Conservation (phyloP, 2,113 vertebrate species). For the Centrocercus urophasianus region DNA sequence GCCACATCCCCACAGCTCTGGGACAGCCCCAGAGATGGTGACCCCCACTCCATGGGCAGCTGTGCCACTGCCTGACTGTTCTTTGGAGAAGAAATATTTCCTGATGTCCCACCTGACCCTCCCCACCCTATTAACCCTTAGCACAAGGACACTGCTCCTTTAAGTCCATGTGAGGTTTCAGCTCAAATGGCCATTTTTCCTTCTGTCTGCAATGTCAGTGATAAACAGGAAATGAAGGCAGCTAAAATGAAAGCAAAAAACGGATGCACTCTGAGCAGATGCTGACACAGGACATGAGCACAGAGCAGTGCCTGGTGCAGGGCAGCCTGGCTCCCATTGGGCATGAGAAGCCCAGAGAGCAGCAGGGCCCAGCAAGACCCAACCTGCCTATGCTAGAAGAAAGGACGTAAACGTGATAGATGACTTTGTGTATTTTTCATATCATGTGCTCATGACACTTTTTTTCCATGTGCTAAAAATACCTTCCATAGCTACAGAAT, state of each 20-base stretch:
- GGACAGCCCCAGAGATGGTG: too few relatives aligned
- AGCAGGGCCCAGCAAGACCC: neutral
- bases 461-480: slow-evolving; percentile 60
- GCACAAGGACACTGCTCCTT: neutral
- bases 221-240: neutral
- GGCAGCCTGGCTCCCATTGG: neutral
- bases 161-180: accelerated
- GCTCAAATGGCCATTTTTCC: neutral
- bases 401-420: neutral
- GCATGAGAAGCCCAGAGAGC: neutral
- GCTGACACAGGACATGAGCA: neutral
- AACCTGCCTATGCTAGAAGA: neutral
- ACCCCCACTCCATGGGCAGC: too few relatives aligned
- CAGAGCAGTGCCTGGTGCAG: neutral
- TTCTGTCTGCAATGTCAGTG: neutral
- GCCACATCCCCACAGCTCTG: too few relatives aligned
- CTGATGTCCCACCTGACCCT: too few relatives aligned
- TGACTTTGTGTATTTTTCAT: slow-evolving; percentile 9
- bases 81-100: too few relatives aligned
- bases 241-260: neutral
- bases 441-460: slow-evolving; percentile 2
- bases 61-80: too few relatives aligned
- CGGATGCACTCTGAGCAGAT: neutral
- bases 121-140: accelerated
- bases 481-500: neutral